Percentiles rank a stretch among this genome's conserved stretches.
Evolutionary conservation across 2,888 invertebrate genomes (phyloP).

Genomic region (Trissolcus japonicus): DNA sequence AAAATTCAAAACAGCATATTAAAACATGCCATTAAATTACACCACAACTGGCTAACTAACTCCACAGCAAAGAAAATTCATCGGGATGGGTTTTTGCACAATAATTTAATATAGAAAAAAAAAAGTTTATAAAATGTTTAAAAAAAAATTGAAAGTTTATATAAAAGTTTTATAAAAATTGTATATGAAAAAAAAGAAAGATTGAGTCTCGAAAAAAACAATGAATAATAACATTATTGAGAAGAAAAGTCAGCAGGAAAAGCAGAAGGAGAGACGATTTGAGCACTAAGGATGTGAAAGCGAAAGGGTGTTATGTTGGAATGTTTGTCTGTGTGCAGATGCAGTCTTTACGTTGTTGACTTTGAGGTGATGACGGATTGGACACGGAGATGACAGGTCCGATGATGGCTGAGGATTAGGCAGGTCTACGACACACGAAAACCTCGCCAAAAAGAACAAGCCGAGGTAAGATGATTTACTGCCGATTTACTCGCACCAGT

Average conservation of each 20-base stretch:
- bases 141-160: background rate
- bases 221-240: conserved; percentile 29
- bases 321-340: conserved; percentile 78
- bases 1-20: conserved; percentile 18
- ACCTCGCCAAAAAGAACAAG: conserved; percentile 52
- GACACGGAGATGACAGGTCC: conserved; percentile 68
- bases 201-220: conserved; percentile 28
- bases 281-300: conserved; percentile 57
- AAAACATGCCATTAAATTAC: conserved; percentile 56
- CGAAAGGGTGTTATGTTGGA: conserved; percentile 75
- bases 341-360: conserved; percentile 76
- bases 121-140: conserved; percentile 4
- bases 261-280: conserved; percentile 7
- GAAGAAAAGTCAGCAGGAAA: conserved; percentile 36
- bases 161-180: conserved; percentile 16
- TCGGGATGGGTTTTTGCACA: conserved; percentile 38
- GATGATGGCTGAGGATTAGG: conserved; percentile 69
- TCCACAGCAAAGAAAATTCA: conserved; percentile 52
- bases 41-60: conserved; percentile 58
- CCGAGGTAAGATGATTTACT: conserved; percentile 39
- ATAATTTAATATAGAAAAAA: conserved; percentile 21
- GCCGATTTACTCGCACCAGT: conserved; percentile 2
- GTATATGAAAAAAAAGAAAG: conserved; percentile 42
- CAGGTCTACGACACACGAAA: conserved; percentile 68
- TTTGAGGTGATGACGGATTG: conserved; percentile 71